Conservation (phyloP, 2,797 vertebrate species). For the Uromys caudimaculatus region DNA sequence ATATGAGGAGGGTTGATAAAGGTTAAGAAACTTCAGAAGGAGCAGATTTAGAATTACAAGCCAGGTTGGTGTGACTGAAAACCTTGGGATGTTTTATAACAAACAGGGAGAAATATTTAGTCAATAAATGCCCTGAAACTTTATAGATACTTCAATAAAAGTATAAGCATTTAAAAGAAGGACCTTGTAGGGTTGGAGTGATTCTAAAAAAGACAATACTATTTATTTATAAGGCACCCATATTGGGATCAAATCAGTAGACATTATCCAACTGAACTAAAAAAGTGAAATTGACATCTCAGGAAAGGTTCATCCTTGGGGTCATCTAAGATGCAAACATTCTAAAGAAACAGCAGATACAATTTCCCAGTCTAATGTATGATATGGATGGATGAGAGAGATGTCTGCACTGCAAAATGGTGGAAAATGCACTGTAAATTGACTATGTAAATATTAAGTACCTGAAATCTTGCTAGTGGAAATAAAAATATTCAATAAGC, state of each 20-base stretch:
- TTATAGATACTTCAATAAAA: constrained; percentile 2
- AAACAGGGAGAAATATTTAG: constrained; percentile 3
- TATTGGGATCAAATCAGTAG: not conserved
- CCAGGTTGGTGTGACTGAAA: not conserved
- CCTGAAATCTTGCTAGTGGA: not conserved
- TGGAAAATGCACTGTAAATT: not conserved
- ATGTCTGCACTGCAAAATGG: not conserved
- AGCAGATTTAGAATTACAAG: not conserved
- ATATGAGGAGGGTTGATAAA: not conserved
- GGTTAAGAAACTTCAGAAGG: not conserved
- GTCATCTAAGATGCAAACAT: not conserved
- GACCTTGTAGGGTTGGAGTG: not conserved
- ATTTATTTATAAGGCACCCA: not conserved
- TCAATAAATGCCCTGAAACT: constrained; percentile 16
- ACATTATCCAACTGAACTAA: constrained; percentile 24
- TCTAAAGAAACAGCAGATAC: constrained; percentile 11
- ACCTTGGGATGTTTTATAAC: not conserved
- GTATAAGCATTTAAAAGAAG: constrained; percentile 11
- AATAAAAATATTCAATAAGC: not conserved
- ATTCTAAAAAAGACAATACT: not conserved
- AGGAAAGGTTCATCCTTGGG: not conserved
- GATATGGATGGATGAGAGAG: not conserved
- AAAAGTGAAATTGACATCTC: not conserved
- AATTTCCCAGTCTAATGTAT: not conserved
- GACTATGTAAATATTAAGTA: not conserved